These are phyloP conservation scores for Solenopsis invicta DNA, from an alignment of 1,140 invertebrate species.

Conservation along the genomic window DNA sequence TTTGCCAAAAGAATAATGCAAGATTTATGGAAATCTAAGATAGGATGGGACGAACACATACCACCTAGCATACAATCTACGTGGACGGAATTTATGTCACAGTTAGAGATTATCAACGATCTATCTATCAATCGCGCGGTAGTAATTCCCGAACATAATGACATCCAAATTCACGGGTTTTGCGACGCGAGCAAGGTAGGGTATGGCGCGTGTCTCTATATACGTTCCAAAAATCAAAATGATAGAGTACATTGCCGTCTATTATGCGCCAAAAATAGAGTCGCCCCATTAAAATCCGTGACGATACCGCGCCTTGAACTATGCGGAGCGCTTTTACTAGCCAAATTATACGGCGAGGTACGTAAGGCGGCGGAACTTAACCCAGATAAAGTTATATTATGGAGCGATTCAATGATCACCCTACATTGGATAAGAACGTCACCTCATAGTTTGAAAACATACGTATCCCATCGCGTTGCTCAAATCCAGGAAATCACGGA, in stretches of 20 bases:
- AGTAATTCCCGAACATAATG: not conserved
- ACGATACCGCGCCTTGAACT: constrained; percentile 10
- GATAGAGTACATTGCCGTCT: not conserved
- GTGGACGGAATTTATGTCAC: constrained; percentile 44
- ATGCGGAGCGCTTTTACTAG: constrained; percentile 5
- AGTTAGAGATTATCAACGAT: constrained; percentile 30
- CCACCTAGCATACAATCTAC: not conserved
- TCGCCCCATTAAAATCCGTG: constrained; percentile 11
- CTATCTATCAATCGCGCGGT: constrained; percentile 25
- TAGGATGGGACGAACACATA: constrained; percentile 54
- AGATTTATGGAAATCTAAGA: constrained; percentile 23
- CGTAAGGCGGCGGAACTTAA: not conserved
- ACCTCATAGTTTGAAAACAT: too few relatives aligned
- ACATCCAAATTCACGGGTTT: constrained; percentile 63
- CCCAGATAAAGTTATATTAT: too few relatives aligned
- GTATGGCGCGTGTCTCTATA: constrained; percentile 57
- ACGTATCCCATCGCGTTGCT: too few relatives aligned
- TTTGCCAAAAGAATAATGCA: constrained; percentile 47
- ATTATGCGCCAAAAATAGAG: constrained; percentile 9
- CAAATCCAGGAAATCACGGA: constrained; percentile 72
- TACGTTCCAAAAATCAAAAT: constrained; percentile 45
- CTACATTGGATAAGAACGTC: too few relatives aligned
- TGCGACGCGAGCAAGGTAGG: constrained; percentile 49
- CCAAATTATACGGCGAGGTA: not conserved
- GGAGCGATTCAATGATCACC: too few relatives aligned